Evolutionary conservation across 2,888 invertebrate species (phyloP), one percentile per base, ranked within the genome.

Genomic region (Drosophila cyrtoloma): DNA sequence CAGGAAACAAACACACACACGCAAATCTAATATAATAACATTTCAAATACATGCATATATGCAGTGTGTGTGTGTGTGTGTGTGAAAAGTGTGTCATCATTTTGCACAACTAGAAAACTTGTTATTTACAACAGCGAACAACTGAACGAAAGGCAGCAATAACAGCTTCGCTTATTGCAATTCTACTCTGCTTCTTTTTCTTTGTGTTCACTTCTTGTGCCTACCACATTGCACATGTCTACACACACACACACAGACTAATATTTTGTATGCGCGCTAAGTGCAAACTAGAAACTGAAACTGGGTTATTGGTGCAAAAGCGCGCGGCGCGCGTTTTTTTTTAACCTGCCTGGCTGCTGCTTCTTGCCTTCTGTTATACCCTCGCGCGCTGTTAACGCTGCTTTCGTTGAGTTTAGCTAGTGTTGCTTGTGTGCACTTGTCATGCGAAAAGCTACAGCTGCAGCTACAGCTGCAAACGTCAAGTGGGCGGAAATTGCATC

Each of bases 201-300:
- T 63, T 67, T 61, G 62, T 70, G 53, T 68, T 70, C 59, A 39
- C 55, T 71, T 64, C 70, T 79, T 74, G 57, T 68, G 65, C 64
- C 60, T 62, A 55, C 42, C 63, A 82, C 62, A 57, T 61, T 70
- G 71, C 77, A 65, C 75, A 79, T 79, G 71, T 64, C 65, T 61
- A 59, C 47, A 64, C 52, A 52, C 53, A 61, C 28, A 56, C 52
- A 60, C 52, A 71, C 52, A 66, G 33, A 51, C 22, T 39, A 53
- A 71, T 65, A 56, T 75, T 71, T 89, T 79, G 62, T 75, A 71
- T 63, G 75, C 71, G 47, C 55, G 44, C 47, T 76, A 74, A 90
- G 89, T 89, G 89, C 82, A 82, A 91, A 86, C 86, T 88, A 91
- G 86, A 91, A 91, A 89, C 83, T 71, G 88, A 89, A 85, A 85